A percentile compares a stretch with the other conserved stretches of the same genome.
Evolutionary conservation across 2,888 invertebrate genomes (phyloP).

Genomic region (Agrochola macilenta): DNA sequence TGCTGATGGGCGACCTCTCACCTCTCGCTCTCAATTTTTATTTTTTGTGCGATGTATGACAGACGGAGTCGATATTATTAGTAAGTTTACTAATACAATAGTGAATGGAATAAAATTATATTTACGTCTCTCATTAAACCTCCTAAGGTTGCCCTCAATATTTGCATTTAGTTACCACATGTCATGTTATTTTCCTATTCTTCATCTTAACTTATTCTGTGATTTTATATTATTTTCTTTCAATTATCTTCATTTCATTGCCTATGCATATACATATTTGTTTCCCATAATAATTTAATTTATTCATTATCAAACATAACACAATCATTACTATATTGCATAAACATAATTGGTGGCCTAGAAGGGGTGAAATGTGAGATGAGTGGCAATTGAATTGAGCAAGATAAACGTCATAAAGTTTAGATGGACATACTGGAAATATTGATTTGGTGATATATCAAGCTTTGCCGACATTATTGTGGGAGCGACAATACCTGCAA

Average conservation of each 20-base stretch:
- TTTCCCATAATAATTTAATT: slow-evolving; percentile 44
- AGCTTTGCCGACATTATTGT: slow-evolving; percentile 52
- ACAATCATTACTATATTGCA: slow-evolving; percentile 35
- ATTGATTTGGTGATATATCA: slow-evolving; percentile 40
- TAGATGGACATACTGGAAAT: slow-evolving; percentile 49
- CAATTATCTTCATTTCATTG: slow-evolving; percentile 37
- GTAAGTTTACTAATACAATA: slow-evolving; percentile 83
- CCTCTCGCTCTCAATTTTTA: slow-evolving; percentile 79
- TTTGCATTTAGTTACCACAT: slow-evolving; percentile 46
- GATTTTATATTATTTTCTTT: slow-evolving; percentile 32
- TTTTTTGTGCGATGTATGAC: slow-evolving; percentile 76
- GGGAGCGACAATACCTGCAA: slow-evolving; percentile 46
- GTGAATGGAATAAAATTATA: slow-evolving; percentile 68
- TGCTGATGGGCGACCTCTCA: slow-evolving; percentile 77
- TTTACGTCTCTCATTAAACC: slow-evolving; percentile 70
- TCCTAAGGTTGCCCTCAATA: slow-evolving; percentile 60
- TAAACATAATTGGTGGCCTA: slow-evolving; percentile 60
- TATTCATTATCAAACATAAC: slow-evolving; percentile 43
- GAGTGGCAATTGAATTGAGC: slow-evolving; percentile 50
- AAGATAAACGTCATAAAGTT: slow-evolving; percentile 35
- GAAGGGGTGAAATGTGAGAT: slow-evolving; percentile 68
- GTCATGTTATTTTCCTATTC: slow-evolving; percentile 42
- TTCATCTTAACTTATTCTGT: slow-evolving; percentile 27
- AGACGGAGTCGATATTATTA: slow-evolving; percentile 77
- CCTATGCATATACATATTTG: slow-evolving; percentile 46